A percentile compares a stretch with the other conserved stretches of the same genome.
Conservation (phyloP, 37 sponge, comb jelly and placozoan genomes). For the Ephydatia muelleri region DNA sequence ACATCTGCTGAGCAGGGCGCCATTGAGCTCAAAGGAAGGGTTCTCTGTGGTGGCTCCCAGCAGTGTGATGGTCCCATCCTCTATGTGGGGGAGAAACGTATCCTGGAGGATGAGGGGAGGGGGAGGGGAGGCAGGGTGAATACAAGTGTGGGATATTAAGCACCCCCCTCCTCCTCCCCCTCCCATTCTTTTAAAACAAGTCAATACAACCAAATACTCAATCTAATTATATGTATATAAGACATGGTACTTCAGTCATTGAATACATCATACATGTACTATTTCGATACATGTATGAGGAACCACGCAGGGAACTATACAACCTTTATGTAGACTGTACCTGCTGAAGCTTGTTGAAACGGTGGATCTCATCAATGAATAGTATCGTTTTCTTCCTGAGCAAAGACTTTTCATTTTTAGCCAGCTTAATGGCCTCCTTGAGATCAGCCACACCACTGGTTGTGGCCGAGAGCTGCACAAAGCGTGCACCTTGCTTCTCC, state of each 20-base stretch:
- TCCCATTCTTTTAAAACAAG: too few relatives aligned
- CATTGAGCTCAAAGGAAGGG: slow-evolving; percentile 58
- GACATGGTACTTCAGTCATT: too few relatives aligned
- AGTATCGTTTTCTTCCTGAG: slow-evolving; percentile 42
- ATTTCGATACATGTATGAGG: too few relatives aligned
- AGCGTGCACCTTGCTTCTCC: slow-evolving; percentile 8
- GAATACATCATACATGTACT: too few relatives aligned
- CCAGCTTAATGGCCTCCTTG: slow-evolving; percentile 43
- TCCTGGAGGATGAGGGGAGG: slow-evolving; percentile 14
- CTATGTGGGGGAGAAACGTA: slow-evolving; percentile 53
- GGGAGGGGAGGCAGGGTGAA: too few relatives aligned
- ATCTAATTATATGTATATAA: too few relatives aligned
- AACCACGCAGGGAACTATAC: background rate
- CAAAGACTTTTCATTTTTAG: slow-evolving; percentile 37
- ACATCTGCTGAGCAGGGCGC: slow-evolving; percentile 56
- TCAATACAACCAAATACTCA: too few relatives aligned
- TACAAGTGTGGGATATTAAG: too few relatives aligned
- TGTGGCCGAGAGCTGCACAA: slow-evolving; percentile 47
- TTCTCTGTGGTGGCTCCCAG: slow-evolving; percentile 66
- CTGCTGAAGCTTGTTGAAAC: slow-evolving; percentile 64
- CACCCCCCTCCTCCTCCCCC: too few relatives aligned
- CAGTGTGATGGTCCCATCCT: slow-evolving; percentile 59
- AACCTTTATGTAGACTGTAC: background rate
- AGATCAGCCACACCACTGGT: slow-evolving; percentile 38
- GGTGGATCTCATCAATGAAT: slow-evolving; percentile 60